Conservation (phyloP, 2,888 invertebrate species). For the Pterostichus madidus region DNA sequence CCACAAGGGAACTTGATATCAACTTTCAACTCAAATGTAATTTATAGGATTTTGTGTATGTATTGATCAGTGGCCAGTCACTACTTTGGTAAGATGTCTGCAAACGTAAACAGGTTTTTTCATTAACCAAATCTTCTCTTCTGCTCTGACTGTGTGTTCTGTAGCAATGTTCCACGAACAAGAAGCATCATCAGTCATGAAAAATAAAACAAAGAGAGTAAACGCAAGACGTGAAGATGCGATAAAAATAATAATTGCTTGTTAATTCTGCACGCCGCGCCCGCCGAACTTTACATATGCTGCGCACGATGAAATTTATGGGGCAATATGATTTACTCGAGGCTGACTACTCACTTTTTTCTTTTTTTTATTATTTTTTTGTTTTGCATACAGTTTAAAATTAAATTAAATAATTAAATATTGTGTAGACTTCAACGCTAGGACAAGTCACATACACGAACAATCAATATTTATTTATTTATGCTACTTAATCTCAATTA, state of each 20-base stretch:
- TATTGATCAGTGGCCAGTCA: constrained; percentile 9
- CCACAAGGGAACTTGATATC: neutral
- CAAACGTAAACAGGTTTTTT: constrained; percentile 31
- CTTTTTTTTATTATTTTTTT: neutral
- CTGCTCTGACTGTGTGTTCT: neutral
- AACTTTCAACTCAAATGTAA: constrained; percentile 29
- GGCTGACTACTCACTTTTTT: no score
- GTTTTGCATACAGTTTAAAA: neutral
- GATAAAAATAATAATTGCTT: constrained; percentile 23
- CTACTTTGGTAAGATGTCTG: neutral
- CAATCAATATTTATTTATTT: neutral
- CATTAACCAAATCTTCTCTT: constrained; percentile 16
- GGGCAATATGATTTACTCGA: no score
- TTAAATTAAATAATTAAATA: neutral
- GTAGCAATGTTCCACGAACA: no score
- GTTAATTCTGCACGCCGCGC: constrained; percentile 20
- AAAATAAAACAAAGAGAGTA: neutral
- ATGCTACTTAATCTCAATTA: no score
- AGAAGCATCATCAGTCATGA: neutral
- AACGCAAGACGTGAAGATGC: neutral
- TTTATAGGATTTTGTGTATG: constrained; percentile 23
- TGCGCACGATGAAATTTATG: no score
- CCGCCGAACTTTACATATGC: neutral
- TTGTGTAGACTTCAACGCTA: no score
- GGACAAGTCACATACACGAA: no score